phyloP scores from a whole-genome alignment of 2,888 invertebrate species.

The Sipha maydis region DNA sequence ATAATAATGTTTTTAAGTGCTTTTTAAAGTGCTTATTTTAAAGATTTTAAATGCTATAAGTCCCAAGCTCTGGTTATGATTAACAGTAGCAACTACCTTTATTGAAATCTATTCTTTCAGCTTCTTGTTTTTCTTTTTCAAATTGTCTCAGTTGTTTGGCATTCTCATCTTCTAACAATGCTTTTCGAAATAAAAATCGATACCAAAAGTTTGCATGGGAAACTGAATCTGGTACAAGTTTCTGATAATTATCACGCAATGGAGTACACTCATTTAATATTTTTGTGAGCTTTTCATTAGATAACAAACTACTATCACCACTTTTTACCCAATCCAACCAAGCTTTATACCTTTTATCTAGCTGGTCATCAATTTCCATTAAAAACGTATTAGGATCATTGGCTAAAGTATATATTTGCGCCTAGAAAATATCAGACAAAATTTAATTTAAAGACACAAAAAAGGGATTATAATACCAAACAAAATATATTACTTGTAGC shows the following conservation, averaged over 20 bases:
- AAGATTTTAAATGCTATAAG: too few species aligned
- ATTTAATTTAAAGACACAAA: not conserved
- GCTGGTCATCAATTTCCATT: conserved; percentile 73
- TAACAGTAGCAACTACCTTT: conserved; percentile 68
- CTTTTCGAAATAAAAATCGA: conserved; percentile 83
- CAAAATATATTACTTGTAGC: conserved; percentile 68
- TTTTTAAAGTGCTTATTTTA: too few species aligned
- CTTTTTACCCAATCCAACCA: conserved; percentile 73
- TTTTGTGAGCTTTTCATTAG: conserved; percentile 73
- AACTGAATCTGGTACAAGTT: conserved; percentile 78
- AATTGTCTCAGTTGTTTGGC: conserved; percentile 73
- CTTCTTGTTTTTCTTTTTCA: conserved; percentile 69
- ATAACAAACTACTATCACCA: conserved; percentile 67
- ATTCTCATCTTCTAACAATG: conserved; percentile 79
- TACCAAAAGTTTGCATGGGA: conserved; percentile 83
- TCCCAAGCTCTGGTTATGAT: not conserved
- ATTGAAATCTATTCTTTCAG: conserved; percentile 69
- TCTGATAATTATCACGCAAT: conserved; percentile 73
- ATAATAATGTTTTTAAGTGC: too few species aligned
- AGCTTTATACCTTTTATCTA: conserved; percentile 71
- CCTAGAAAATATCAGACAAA: conserved; percentile 68
- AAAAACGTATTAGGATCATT: conserved; percentile 79
- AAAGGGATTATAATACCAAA: conserved; percentile 65
- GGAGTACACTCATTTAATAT: conserved; percentile 73
- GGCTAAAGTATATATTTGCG: conserved; percentile 77